Percentiles rank a stretch among this genome's conserved stretches.
phyloP scores from a whole-genome alignment of 2,888 invertebrate genomes.

The Eupithecia vulgata region DNA sequence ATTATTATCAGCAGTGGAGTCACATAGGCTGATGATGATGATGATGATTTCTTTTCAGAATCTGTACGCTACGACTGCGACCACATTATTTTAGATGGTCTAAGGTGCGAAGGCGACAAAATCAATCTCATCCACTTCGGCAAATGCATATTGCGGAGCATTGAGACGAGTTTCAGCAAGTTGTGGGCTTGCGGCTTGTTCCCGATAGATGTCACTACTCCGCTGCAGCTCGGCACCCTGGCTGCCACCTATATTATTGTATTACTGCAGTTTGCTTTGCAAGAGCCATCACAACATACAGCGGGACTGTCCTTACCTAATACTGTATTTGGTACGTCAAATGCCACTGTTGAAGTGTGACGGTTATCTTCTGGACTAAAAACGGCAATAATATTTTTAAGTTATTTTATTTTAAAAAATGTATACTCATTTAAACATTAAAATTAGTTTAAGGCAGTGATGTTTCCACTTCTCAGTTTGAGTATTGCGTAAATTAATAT shows the following conservation, averaged over 20 bases:
- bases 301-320: background rate
- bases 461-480: conserved; percentile 66
- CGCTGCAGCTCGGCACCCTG: background rate
- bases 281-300: background rate
- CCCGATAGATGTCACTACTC: conserved; percentile 9
- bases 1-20: too few species aligned
- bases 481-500: conserved; percentile 69
- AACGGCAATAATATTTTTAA: conserved; percentile 23
- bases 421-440: conserved; percentile 66
- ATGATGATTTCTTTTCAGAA: background rate
- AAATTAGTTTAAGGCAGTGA: conserved; percentile 80
- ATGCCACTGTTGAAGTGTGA: background rate
- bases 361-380: background rate
- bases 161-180: conserved; percentile 5
- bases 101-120: background rate
- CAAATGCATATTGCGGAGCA: conserved; percentile 14
- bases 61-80: background rate
- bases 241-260: conserved; percentile 12
- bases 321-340: background rate
- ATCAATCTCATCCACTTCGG: background rate
- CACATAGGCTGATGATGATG: too few species aligned
- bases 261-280: conserved; percentile 15
- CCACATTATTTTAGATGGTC: background rate
- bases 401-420: conserved; percentile 61
- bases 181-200: conserved; percentile 14